Conservation (phyloP, 2,888 invertebrate genomes). For the Chloroclysta siterata region DNA sequence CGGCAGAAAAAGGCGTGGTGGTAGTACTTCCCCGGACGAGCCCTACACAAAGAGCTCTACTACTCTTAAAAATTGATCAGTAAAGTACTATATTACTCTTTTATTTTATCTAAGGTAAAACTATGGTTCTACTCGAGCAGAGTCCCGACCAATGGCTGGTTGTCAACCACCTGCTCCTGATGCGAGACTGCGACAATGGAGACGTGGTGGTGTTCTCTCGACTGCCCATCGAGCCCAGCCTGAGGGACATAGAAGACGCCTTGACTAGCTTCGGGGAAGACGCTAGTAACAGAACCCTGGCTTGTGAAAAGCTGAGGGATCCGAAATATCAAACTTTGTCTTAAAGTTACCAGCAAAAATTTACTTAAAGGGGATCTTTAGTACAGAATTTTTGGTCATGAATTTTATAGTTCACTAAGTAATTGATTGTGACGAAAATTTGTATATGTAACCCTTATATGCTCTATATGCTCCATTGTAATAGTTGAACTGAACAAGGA, state of each 20-base stretch:
- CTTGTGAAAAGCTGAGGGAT: constrained; percentile 40
- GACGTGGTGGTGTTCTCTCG: constrained; percentile 53
- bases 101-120: constrained; percentile 34
- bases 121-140: constrained; percentile 45
- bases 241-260: constrained; percentile 43
- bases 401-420: too few species aligned
- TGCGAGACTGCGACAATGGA: constrained; percentile 60
- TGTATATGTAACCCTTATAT: too few species aligned
- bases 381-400: too few species aligned
- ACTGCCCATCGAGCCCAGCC: constrained; percentile 37
- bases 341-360: background rate
- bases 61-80: too few species aligned
- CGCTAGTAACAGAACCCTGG: constrained; percentile 40
- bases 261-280: constrained; percentile 49
- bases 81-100: too few species aligned
- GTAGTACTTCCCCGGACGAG: too few species aligned
- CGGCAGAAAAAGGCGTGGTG: too few species aligned
- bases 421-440: too few species aligned
- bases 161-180: constrained; percentile 51
- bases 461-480: too few species aligned
- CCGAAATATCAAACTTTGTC: constrained; percentile 23
- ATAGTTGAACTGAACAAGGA: too few species aligned
- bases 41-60: too few species aligned
- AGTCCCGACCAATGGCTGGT: constrained; percentile 59
- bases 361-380: too few species aligned